phyloP scores from a whole-genome alignment of 2,113 vertebrate genomes.

The Antennarius striatus region DNA sequence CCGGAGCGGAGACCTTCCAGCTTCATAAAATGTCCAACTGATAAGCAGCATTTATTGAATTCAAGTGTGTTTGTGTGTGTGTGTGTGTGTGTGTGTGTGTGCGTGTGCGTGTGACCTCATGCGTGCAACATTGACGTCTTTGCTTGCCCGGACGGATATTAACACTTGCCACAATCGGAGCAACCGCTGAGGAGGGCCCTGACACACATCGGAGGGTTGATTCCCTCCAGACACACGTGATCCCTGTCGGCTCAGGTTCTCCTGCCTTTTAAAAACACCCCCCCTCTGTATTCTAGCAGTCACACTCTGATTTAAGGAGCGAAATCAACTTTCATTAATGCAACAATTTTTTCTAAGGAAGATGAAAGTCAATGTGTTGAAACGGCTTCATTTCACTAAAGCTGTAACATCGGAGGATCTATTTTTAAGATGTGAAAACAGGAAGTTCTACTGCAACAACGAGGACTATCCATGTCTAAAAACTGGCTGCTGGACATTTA shows the following conservation, averaged over 20 bases:
- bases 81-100: constrained; percentile 11
- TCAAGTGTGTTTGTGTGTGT: neutral
- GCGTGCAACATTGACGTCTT: neutral
- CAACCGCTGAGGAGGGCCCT: neutral
- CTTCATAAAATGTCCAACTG: too few relatives aligned
- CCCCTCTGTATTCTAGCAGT: too few relatives aligned
- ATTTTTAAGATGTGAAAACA: constrained; percentile 20
- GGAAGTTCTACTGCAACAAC: constrained; percentile 24
- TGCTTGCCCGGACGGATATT: constrained; percentile 21
- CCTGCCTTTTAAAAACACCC: too few relatives aligned
- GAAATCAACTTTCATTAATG: too few relatives aligned
- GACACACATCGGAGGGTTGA: neutral
- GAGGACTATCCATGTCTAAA: constrained; percentile 2
- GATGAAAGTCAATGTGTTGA: constrained; percentile 15
- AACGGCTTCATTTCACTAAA: constrained; percentile 7
- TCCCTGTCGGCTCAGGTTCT: too few relatives aligned
- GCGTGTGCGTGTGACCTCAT: constrained; percentile 30
- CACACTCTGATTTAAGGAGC: too few relatives aligned
- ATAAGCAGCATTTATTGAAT: too few relatives aligned
- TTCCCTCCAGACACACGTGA: too few relatives aligned
- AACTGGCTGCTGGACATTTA: constrained; percentile 32
- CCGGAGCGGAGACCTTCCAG: too few relatives aligned
- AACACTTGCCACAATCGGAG: constrained; percentile 43
- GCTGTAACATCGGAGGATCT: constrained; percentile 10
- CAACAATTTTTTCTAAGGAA: too few relatives aligned